These are phyloP conservation scores for Cinclus mexicanus DNA, from an alignment of 2,113 vertebrate genomes.

Conservation along the genomic window DNA sequence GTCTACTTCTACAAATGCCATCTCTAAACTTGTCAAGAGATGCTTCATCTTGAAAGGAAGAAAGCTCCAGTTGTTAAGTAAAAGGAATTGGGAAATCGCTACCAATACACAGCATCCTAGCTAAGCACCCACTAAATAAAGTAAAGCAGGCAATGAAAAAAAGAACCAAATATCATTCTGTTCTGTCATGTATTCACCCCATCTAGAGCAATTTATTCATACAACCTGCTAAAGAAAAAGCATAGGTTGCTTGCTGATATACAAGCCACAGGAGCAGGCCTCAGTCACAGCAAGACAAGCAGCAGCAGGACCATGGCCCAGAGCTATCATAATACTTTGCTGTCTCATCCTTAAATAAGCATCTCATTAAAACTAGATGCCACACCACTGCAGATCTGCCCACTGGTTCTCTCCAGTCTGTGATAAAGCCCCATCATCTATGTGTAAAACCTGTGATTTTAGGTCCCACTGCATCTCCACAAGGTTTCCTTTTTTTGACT, in stretches of 20 bases:
- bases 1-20: not conserved
- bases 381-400: not conserved
- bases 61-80: not conserved
- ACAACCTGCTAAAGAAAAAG: not conserved
- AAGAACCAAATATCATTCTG: rapidly evolving
- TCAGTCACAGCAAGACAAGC: not conserved
- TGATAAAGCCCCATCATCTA: not conserved
- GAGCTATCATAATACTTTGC: not conserved
- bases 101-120: not conserved
- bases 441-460: not conserved
- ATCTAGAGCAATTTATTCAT: not conserved
- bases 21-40: not conserved
- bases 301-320: not conserved
- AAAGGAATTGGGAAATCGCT: not conserved
- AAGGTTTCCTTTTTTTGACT: not conserved
- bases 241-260: not conserved
- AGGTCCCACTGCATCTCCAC: not conserved
- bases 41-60: not conserved
- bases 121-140: not conserved
- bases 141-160: not conserved
- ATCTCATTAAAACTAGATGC: not conserved
- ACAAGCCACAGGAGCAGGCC: not conserved
- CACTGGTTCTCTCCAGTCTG: not conserved
- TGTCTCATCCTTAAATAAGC: not conserved
- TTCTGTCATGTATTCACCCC: not conserved